These are phyloP conservation scores for Rhadinocentrus ornatus DNA, from an alignment of 2,797 vertebrate genomes.

Conservation along the genomic window DNA sequence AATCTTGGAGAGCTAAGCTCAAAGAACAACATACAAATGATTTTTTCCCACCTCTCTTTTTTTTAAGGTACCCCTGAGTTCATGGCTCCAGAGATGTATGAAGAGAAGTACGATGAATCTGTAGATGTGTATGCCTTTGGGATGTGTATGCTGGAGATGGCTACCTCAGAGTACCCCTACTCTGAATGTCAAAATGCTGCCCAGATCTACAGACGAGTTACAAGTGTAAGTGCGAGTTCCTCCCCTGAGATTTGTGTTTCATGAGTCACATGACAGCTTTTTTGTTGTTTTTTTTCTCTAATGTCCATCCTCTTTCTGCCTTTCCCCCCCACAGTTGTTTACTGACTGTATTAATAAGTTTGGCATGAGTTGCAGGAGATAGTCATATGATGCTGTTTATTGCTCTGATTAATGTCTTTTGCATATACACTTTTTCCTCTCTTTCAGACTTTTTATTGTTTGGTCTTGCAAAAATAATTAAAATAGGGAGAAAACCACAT, in stretches of 20 bases:
- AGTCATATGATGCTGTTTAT: constrained; percentile 75
- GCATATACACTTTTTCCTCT: constrained; percentile 5
- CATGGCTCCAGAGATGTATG: constrained; percentile 99
- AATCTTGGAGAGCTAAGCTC: neutral
- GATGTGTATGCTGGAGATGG: constrained; percentile 99
- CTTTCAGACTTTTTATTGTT: neutral
- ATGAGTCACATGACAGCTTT: constrained; percentile 33
- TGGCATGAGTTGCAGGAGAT: constrained; percentile 66
- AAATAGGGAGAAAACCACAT: neutral
- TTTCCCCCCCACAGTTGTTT: constrained; percentile 52
- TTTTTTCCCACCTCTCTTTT: neutral
- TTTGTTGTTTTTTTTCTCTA: constrained; percentile 11
- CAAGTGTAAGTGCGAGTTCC: constrained; percentile 82
- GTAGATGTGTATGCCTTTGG: constrained; percentile 99
- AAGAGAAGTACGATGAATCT: constrained; percentile 99
- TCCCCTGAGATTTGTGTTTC: constrained; percentile 88
- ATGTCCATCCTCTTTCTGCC: constrained; percentile 15
- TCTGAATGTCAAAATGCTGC: constrained; percentile 98
- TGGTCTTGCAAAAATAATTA: neutral
- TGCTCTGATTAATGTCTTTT: neutral
- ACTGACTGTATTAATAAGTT: constrained; percentile 66
- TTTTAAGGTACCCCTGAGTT: constrained; percentile 88
- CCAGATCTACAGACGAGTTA: constrained; percentile 98
- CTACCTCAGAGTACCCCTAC: constrained; percentile 98
- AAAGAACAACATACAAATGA: neutral